These are phyloP conservation scores for Phocides pigmalion DNA, from an alignment of 1,140 invertebrate species.

Conservation along the genomic window DNA sequence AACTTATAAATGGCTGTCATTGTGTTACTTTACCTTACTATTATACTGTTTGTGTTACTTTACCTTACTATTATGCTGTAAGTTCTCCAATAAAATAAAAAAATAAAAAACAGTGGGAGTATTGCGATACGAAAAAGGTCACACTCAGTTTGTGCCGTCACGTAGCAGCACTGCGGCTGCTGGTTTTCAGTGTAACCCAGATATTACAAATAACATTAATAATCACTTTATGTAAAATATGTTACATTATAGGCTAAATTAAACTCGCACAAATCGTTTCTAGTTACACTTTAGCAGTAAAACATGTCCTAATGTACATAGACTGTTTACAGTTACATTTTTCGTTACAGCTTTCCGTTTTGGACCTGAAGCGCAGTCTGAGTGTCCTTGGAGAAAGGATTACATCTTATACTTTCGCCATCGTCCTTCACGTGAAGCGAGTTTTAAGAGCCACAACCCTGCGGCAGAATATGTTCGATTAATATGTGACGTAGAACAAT, in stretches of 20 bases:
- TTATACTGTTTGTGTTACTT: too few species aligned
- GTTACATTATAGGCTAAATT: too few species aligned
- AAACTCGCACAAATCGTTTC: neutral
- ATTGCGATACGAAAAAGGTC: too few species aligned
- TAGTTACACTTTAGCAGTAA: neutral
- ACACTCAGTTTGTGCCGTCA: too few species aligned
- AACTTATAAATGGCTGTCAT: too few species aligned
- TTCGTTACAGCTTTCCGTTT: slow-evolving; percentile 24
- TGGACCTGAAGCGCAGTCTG: slow-evolving; percentile 35
- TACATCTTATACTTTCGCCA: slow-evolving; percentile 16
- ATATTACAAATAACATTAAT: neutral
- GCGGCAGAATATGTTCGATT: neutral
- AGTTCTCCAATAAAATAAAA: too few species aligned
- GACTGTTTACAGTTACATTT: slow-evolving; percentile 5
- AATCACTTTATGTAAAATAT: neutral
- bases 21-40: too few species aligned
- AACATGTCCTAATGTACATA: neutral
- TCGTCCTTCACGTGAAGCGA: neutral
- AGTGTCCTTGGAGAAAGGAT: slow-evolving; percentile 35
- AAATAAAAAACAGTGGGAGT: too few species aligned
- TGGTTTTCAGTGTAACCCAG: too few species aligned
- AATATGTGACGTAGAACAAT: too few species aligned
- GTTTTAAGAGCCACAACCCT: neutral
- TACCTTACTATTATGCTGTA: too few species aligned
- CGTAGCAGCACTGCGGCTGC: too few species aligned